Evolutionary conservation across 2,113 vertebrate species (phyloP).

Genomic region (Nesogale talazaci): DNA sequence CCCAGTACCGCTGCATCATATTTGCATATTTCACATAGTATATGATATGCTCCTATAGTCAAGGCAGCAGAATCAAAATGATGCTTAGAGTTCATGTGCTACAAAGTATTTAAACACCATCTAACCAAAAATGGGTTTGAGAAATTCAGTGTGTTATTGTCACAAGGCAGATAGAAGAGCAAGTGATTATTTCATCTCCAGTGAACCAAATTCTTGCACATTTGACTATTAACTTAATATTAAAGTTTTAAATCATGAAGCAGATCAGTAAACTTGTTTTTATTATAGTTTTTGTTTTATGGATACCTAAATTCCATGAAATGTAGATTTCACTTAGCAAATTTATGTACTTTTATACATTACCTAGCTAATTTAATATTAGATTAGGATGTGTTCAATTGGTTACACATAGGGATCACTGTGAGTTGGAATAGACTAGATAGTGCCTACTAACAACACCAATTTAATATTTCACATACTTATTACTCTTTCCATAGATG

Average conservation of each 20-base stretch:
- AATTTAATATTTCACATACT: too few species aligned
- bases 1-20: not conserved
- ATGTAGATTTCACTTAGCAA: conserved; percentile 1
- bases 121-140: not conserved
- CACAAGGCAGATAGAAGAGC: not conserved
- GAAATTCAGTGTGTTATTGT: not conserved
- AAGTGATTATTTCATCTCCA: conserved; percentile 31
- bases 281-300: conserved; percentile 13
- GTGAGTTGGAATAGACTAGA: too few species aligned
- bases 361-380: not conserved
- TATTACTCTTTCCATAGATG: not conserved
- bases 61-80: not conserved
- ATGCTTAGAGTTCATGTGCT: not conserved
- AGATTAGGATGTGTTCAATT: not conserved
- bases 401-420: too few species aligned
- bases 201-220: not conserved
- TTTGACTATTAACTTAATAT: conserved; percentile 42
- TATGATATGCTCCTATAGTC: not conserved
- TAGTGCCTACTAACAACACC: too few species aligned
- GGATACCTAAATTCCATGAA: conserved; percentile 26
- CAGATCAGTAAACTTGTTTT: not conserved
- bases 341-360: not conserved
- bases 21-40: not conserved
- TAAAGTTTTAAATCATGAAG: conserved; percentile 9
- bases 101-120: not conserved